Base-by-base conservation (phyloP, 2,888 invertebrate genomes). In the Tetranychus truncatus region DNA sequence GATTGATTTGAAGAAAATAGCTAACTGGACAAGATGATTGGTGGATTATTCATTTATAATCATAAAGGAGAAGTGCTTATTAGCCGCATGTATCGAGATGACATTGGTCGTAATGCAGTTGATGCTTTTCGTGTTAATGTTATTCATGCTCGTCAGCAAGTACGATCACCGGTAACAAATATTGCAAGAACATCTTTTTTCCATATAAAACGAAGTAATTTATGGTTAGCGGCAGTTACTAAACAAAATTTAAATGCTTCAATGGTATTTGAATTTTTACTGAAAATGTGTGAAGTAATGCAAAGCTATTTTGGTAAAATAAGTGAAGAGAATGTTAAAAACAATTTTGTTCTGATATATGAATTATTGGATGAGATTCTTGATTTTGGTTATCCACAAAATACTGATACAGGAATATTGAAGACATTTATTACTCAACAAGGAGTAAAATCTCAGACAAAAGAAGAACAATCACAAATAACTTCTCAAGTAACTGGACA, bases 181-280 rank as follows among this genome's bases (percentile, higher is more conserved):
- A 99, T 99, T 79, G 99, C 97, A 1, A 87, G 99, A 78, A 99
- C 99, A 45, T 96, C 96, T 71, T 99, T 99, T 84, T 99, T 99
- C 82, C 99, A 99, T 83, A 95, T 99, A 78, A 99, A 95, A 89
- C 87, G 97, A 78, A 95, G 96, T 15, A 99, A 99, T 83, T 96
- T 99, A 81, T 99, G 99, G 99, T 85, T 99, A 80, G 97, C 97
- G 69, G 99, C 97, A 0, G 99, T 99, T n/a, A 97, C 99, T 44
- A 95, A 96, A 84, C 97, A 99, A 85, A 99, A 99, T 90, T 96
- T 99, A 76, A 99, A 99, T 81, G 99, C 99, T 18, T 95, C 96
- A 0, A 97, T 99, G 97, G 99, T 97, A 66, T 97, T 99, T 83
- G 97, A 99, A 85, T 97, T 99, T 84, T 87, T 99, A 71, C 87